Conservation (phyloP, 2,113 vertebrate genomes). For the Vulpes lagopus region DNA sequence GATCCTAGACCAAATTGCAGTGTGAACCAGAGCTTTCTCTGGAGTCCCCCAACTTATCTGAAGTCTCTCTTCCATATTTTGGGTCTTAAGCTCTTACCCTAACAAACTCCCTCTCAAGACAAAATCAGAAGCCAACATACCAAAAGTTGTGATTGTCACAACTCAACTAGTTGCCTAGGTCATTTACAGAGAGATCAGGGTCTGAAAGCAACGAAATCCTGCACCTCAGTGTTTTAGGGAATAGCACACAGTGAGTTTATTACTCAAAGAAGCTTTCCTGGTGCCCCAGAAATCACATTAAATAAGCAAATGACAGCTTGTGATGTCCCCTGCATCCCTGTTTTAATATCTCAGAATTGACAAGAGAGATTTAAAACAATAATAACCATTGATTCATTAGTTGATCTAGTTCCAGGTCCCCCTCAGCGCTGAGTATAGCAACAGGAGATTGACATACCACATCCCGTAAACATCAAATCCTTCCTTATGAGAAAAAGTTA, state of each 20-base stretch:
- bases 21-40: neutral
- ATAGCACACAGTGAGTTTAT: neutral
- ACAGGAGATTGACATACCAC: neutral
- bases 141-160: neutral
- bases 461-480: neutral
- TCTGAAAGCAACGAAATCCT: neutral
- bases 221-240: neutral
- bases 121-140: neutral
- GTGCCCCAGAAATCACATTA: conserved; percentile 22
- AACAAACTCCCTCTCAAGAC: neutral
- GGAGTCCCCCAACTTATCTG: neutral
- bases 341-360: conserved; percentile 50
- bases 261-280: neutral
- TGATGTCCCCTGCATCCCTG: neutral
- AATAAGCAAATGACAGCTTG: neutral
- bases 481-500: neutral
- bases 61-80: neutral
- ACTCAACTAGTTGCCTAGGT: neutral
- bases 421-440: neutral
- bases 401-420: neutral
- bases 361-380: conserved; percentile 16
- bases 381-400: conserved; percentile 30
- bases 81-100: neutral
- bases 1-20: neutral
- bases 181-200: neutral